Evolutionary conservation across 2,113 vertebrate species (phyloP).

Genomic region (Pelobates fuscus): DNA sequence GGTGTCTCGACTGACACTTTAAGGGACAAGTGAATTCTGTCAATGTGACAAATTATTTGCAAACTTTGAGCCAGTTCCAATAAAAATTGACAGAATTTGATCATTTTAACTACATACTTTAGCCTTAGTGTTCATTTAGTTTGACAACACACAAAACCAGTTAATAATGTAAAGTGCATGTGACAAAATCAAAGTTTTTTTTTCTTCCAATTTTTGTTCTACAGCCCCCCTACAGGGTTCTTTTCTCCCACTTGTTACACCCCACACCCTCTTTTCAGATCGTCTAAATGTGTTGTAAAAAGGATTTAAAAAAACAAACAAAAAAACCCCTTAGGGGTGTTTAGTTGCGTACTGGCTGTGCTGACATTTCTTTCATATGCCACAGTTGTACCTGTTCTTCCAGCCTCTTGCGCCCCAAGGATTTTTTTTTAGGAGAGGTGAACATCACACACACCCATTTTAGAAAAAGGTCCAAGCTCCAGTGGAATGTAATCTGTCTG

Average conservation of each 20-base stretch:
- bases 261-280: conserved; percentile 1
- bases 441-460: conserved; percentile 9
- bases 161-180: too few species aligned
- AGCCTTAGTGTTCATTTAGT: too few species aligned
- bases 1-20: too few species aligned
- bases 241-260: background rate
- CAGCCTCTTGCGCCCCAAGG: conserved; percentile 43
- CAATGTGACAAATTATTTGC: too few species aligned
- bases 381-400: conserved; percentile 47
- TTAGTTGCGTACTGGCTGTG: conserved; percentile 27
- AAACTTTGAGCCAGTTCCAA: too few species aligned
- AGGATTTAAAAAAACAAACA: conserved; percentile 27
- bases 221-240: background rate
- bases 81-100: too few species aligned
- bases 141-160: too few species aligned
- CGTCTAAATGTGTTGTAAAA: background rate
- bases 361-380: conserved; percentile 23
- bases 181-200: too few species aligned
- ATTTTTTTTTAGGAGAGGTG: conserved; percentile 42
- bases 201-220: background rate
- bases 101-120: too few species aligned
- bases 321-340: conserved; percentile 27
- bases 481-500: conserved; percentile 39
- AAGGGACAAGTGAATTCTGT: too few species aligned
- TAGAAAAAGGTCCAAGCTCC: conserved; percentile 41